Base-by-base conservation (phyloP, 2,113 vertebrate genomes). In the Seriola dumerili region DNA sequence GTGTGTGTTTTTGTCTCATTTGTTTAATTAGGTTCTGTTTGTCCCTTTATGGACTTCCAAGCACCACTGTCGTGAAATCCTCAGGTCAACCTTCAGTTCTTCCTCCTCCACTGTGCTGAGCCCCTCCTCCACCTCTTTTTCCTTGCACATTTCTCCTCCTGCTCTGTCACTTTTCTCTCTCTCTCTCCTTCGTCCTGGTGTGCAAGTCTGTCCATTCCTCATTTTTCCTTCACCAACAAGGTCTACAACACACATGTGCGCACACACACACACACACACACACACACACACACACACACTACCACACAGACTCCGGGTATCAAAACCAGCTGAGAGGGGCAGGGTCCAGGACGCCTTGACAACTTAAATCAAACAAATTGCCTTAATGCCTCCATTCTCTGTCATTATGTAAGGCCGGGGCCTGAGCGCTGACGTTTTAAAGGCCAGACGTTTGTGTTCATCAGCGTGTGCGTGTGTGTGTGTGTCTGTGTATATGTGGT, bases 341-440 rank as follows among this genome's bases (percentile, higher is more conserved):
- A 88, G 88, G 76, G 88, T 92, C 90, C 87, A 90, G 86, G 69
- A 85, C 44, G 69, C 65, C 91, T 92, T 92, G 93, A 95, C 94
- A 94, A 89, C 87, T 90, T 93, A 93, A 94, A 94, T 94, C 89
- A 95, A 94, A 95, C 93, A 95, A 95, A 95, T 93, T 94, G 93
- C 88, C 88, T 90, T 95, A 94, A 95, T 93, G 89, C 92, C 92
- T 93, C 90, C 91, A 93, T 94, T 93, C 94, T 92, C 90, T 93
- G 91, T 94, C 93, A 94, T 95, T 94, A 94, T 94, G 92, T 91
- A 91, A 94, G 89, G 87, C 89, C 89, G 78, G 71, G 84, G 88
- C 78, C 87, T 83, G 85, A 85, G 83, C 66, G 83, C 80, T 86
- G 90, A 93, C 84, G 88, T 83, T 93, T 93, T 92, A 92, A 94